Percentiles rank a stretch among this genome's conserved stretches.
Evolutionary conservation across 2,797 vertebrate species (phyloP).

Genomic region (Lophius americanus): DNA sequence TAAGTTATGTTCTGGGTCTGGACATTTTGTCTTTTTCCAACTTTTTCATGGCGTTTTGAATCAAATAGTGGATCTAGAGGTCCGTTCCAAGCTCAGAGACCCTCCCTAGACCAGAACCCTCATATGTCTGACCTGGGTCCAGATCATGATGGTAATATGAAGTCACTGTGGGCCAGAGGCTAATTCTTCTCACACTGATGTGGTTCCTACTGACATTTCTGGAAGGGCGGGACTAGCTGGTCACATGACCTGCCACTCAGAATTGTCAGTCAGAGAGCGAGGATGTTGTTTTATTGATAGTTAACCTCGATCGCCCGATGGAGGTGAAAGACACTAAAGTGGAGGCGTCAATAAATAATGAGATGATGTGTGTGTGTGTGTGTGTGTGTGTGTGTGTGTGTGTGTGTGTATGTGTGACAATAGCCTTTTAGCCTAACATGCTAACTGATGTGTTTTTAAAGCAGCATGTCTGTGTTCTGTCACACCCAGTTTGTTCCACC

Average conservation of each 20-base stretch:
- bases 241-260: conserved; percentile 15
- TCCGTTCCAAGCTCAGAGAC: too few species aligned
- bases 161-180: too few species aligned
- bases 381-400: conserved; percentile 14
- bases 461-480: conserved; percentile 28
- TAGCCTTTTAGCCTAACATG: conserved; percentile 55
- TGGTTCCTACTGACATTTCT: conserved; percentile 1
- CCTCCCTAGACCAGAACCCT: too few species aligned
- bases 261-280: conserved; percentile 20
- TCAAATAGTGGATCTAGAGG: too few species aligned
- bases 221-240: not conserved
- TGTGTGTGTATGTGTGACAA: conserved; percentile 23
- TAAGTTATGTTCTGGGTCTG: too few species aligned
- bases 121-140: too few species aligned
- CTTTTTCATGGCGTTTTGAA: too few species aligned
- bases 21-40: too few species aligned
- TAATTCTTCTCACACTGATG: too few species aligned
- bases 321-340: conserved; percentile 43
- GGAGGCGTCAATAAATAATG: conserved; percentile 47
- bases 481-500: conserved; percentile 36
- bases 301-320: conserved; percentile 32
- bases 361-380: conserved; percentile 17
- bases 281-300: conserved; percentile 44
- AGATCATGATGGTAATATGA: too few species aligned
- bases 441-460: conserved; percentile 45